Evolutionary conservation across 2,113 vertebrate species (phyloP).

Genomic region (Passerina amoena): DNA sequence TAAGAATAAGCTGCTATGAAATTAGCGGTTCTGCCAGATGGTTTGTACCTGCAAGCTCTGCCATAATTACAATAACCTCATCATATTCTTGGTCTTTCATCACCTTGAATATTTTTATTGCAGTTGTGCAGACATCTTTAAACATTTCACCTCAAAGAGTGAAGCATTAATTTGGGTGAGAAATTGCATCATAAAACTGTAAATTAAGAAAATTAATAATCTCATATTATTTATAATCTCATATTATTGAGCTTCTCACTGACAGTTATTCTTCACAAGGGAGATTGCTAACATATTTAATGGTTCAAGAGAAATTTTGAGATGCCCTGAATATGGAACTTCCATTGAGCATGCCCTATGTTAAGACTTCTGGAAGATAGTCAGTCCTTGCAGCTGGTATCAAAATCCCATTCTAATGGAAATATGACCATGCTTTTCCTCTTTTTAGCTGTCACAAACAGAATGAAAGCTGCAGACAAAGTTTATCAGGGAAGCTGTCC

Average conservation of each 20-base stretch:
- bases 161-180: constrained; percentile 19
- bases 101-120: constrained; percentile 61
- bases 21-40: constrained; percentile 64
- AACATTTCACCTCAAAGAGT: constrained; percentile 37
- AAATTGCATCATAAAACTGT: constrained; percentile 21
- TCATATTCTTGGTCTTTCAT: constrained; percentile 59
- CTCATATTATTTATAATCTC: background rate
- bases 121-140: constrained; percentile 53
- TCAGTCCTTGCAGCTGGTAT: background rate
- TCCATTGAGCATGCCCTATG: background rate
- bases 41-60: constrained; percentile 63
- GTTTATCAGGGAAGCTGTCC: background rate
- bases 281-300: background rate
- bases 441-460: background rate
- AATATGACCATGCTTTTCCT: background rate
- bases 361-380: background rate
- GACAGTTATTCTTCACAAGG: background rate
- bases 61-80: constrained; percentile 63
- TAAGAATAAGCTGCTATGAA: constrained; percentile 39
- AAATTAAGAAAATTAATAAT: constrained; percentile 56
- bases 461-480: background rate
- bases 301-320: background rate
- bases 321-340: background rate
- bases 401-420: background rate
- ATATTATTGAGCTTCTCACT: background rate